These are phyloP conservation scores for Campoletis sonorensis DNA, from an alignment of 1,140 invertebrate species.

Conservation along the genomic window DNA sequence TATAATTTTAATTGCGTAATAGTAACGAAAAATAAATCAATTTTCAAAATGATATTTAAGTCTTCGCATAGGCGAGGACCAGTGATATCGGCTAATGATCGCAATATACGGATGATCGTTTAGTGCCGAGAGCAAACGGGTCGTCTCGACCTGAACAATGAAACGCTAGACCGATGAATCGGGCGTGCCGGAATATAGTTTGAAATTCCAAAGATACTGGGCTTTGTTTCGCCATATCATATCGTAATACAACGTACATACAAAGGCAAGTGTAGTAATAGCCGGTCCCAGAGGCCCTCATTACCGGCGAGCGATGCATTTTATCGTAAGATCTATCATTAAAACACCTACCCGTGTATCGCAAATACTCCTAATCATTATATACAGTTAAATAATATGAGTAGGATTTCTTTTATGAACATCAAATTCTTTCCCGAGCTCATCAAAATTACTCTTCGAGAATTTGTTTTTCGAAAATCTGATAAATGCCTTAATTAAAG, in stretches of 20 bases:
- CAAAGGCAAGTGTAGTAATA: neutral
- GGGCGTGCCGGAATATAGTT: slow-evolving; percentile 45
- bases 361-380: neutral
- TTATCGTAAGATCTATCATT: slow-evolving; percentile 49
- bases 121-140: neutral
- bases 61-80: neutral
- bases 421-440: too few relatives aligned
- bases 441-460: too few relatives aligned
- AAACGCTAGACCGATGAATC: slow-evolving; percentile 14
- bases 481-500: too few relatives aligned
- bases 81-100: slow-evolving; percentile 22
- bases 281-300: slow-evolving; percentile 24
- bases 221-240: slow-evolving; percentile 47
- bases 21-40: too few relatives aligned
- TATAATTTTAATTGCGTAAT: too few relatives aligned
- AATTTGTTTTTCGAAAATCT: too few relatives aligned
- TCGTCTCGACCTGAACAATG: slow-evolving; percentile 11
- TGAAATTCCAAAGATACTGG: slow-evolving; percentile 41
- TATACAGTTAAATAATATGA: neutral
- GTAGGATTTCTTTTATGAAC: too few relatives aligned
- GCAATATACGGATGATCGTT: slow-evolving; percentile 23
- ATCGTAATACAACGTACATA: neutral
- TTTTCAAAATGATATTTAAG: neutral
- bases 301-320: slow-evolving; percentile 34
- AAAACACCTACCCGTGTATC: slow-evolving; percentile 47